phyloP scores from a whole-genome alignment of 92 coral and sea anemone genomes.

The Scolanthus callimorphus region DNA sequence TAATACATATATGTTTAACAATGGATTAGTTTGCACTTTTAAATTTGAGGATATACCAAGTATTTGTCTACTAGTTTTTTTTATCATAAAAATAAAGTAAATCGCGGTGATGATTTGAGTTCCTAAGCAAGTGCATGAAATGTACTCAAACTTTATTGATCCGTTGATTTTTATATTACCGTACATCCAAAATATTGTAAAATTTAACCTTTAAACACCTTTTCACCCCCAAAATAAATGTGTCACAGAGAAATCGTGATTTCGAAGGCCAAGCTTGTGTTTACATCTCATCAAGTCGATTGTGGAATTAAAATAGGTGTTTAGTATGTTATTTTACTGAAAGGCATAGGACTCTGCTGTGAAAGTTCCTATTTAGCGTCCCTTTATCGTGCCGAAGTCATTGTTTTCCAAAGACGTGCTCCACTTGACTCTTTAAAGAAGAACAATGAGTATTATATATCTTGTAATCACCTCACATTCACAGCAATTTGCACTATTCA shows the following conservation, averaged over 20 bases:
- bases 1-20: no score
- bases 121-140: no score
- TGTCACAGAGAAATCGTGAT: no score
- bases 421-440: constrained; percentile 46
- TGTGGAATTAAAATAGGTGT: constrained; percentile 9
- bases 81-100: no score
- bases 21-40: no score
- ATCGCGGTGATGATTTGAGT: no score
- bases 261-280: no score
- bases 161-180: no score
- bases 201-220: not conserved
- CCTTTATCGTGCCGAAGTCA: constrained; percentile 67
- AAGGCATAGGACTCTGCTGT: constrained; percentile 44
- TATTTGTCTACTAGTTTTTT: no score
- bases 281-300: not conserved
- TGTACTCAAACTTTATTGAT: no score
- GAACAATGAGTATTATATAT: constrained; percentile 57
- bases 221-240: not conserved
- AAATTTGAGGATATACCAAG: no score
- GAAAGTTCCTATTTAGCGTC: constrained; percentile 33
- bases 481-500: constrained; percentile 81
- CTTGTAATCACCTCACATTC: constrained; percentile 58
- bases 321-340: constrained; percentile 22
- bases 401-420: constrained; percentile 47
- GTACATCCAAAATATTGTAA: not conserved